Percentiles rank a stretch among this genome's conserved stretches.
Conservation (phyloP, 2,888 invertebrate genomes). For the Catocala sponsa region DNA sequence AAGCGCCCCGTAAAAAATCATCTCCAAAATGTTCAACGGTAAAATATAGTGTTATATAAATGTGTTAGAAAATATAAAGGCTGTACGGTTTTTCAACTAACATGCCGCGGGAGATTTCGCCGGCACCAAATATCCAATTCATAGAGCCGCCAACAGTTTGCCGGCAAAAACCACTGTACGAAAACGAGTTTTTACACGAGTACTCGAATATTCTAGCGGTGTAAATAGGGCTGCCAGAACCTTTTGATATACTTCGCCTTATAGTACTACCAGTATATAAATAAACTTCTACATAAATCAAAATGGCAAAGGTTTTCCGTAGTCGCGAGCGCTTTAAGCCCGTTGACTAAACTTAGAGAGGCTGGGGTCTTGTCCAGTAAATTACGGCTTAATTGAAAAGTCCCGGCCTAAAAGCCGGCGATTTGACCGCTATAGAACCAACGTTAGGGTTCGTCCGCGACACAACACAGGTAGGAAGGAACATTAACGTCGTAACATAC, state of each 20-base stretch:
- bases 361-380: conserved; percentile 34
- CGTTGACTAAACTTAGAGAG: conserved; percentile 12
- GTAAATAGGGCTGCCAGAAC: conserved; percentile 31
- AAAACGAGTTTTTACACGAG: conserved; percentile 26
- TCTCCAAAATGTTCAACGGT: background rate
- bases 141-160: conserved; percentile 29
- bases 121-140: conserved; percentile 37
- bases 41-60: background rate
- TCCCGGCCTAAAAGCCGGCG: conserved; percentile 18
- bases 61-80: background rate
- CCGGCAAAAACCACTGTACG: conserved; percentile 23
- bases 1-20: background rate
- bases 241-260: conserved; percentile 21
- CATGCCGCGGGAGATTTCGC: conserved; percentile 11
- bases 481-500: background rate
- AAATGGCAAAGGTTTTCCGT: conserved; percentile 20
- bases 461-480: background rate
- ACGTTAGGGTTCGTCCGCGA: background rate
- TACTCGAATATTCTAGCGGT: conserved; percentile 36
- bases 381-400: conserved; percentile 28
- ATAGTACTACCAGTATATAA: conserved; percentile 5
- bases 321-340: conserved; percentile 10
- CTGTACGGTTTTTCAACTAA: background rate
- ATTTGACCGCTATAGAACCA: conserved; percentile 15
- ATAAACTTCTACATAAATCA: conserved; percentile 18